These are phyloP conservation scores for Cactoblastis cactorum DNA, from an alignment of 2,888 invertebrate species.

Conservation along the genomic window DNA sequence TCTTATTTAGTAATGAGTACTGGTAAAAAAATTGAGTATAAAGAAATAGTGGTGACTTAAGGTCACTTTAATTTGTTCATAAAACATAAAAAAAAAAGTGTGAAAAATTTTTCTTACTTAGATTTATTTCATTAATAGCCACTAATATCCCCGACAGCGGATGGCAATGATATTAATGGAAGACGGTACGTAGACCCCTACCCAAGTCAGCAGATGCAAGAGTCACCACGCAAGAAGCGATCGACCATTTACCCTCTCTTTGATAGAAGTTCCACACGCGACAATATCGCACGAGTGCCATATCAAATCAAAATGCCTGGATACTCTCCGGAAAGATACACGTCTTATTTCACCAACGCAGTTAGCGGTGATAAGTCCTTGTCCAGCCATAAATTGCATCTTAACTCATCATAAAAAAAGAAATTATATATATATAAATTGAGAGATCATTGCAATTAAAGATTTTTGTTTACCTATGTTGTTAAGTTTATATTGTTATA, in stretches of 20 bases:
- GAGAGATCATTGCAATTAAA: conserved; percentile 16
- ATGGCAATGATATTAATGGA: conserved; percentile 68
- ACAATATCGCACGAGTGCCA: conserved; percentile 36
- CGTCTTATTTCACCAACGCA: conserved; percentile 59
- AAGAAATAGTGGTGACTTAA: neutral
- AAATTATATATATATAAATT: neutral
- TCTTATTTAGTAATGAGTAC: neutral
- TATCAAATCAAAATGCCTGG: conserved; percentile 55
- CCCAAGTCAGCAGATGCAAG: conserved; percentile 68
- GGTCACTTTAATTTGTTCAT: too few species aligned
- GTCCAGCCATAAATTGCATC: conserved; percentile 32
- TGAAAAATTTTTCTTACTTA: conserved; percentile 23
- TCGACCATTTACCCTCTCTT: conserved; percentile 54
- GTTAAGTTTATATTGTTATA: conserved; percentile 8
- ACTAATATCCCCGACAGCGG: conserved; percentile 72
- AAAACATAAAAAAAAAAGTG: neutral
- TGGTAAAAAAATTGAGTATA: neutral
- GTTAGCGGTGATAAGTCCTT: conserved; percentile 31
- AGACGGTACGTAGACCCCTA: conserved; percentile 70
- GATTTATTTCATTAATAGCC: conserved; percentile 61
- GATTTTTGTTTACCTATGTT: conserved; percentile 3
- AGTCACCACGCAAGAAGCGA: conserved; percentile 65
- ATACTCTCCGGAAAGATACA: conserved; percentile 63
- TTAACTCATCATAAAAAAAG: conserved; percentile 29
- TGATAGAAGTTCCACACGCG: conserved; percentile 41